A percentile compares a stretch with the other conserved stretches of the same genome.
These are phyloP conservation scores for Malaclemys terrapin DNA, from an alignment of 2,113 vertebrate genomes.

Conservation along the genomic window DNA sequence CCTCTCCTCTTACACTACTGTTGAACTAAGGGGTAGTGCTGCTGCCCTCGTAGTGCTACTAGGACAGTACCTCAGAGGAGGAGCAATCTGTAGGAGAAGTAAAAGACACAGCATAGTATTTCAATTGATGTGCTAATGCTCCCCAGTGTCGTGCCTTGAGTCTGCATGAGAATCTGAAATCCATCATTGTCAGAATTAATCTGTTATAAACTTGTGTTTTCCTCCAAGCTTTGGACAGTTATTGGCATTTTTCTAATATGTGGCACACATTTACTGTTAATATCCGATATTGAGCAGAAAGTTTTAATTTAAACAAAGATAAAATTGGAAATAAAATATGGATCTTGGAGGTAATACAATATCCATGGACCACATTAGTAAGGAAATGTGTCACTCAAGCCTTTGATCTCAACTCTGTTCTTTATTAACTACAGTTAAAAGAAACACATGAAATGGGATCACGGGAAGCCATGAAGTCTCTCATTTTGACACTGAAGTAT, in stretches of 20 bases:
- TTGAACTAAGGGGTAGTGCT: accelerated
- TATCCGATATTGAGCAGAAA: neutral
- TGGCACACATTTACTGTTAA: neutral
- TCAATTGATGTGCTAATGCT: accelerated
- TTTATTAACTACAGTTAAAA: neutral
- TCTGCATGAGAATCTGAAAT: accelerated
- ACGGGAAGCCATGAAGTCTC: neutral
- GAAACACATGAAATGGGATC: neutral
- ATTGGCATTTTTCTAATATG: neutral
- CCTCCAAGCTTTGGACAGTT: neutral
- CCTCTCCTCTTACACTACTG: neutral
- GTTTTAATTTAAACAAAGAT: neutral
- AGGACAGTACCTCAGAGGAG: too few relatives aligned
- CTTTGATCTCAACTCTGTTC: neutral
- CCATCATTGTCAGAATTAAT: neutral
- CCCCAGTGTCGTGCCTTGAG: neutral
- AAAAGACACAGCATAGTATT: neutral
- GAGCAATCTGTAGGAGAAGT: neutral
- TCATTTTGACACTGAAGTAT: accelerated
- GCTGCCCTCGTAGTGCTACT: neutral
- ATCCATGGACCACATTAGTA: neutral
- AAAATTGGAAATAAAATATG: neutral
- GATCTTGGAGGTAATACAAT: neutral
- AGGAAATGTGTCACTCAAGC: neutral
- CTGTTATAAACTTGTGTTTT: neutral